Conservation (phyloP, 2,113 vertebrate genomes). For the Ursus arctos region DNA sequence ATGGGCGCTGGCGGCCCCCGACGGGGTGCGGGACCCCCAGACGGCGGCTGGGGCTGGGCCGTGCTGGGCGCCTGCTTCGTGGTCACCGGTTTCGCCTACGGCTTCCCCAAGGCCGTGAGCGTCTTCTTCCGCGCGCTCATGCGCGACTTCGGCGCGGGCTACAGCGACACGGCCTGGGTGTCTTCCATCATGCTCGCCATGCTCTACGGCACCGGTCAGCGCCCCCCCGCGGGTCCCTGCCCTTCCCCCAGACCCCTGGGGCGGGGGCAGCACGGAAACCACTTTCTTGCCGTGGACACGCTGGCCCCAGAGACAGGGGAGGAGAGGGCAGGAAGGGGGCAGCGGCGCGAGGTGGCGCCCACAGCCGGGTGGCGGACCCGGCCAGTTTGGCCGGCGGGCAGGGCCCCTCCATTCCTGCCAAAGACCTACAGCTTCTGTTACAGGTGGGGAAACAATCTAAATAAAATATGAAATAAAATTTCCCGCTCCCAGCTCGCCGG, state of each 20-base stretch:
- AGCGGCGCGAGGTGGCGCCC: too few species aligned
- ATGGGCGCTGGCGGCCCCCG: constrained; percentile 84
- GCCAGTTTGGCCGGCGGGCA: background rate
- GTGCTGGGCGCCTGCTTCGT: constrained; percentile 89
- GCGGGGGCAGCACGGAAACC: background rate
- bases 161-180: constrained; percentile 92
- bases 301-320: background rate
- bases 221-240: background rate
- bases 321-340: background rate
- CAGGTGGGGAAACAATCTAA: background rate
- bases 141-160: constrained; percentile 89
- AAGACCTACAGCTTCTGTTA: background rate
- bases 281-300: background rate
- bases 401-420: background rate
- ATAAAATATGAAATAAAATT: background rate
- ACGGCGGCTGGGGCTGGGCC: constrained; percentile 90
- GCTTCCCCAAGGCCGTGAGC: constrained; percentile 91
- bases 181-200: constrained; percentile 92
- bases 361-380: background rate
- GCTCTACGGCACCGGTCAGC: constrained; percentile 90
- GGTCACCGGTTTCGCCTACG: constrained; percentile 90
- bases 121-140: constrained; percentile 91
- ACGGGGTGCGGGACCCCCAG: constrained; percentile 84
- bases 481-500: background rate
- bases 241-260: too few species aligned